A percentile compares a stretch with the other conserved stretches of the same genome.
These are phyloP conservation scores for Limnephilus auricula DNA, from an alignment of 2,888 invertebrate species.

Conservation along the genomic window DNA sequence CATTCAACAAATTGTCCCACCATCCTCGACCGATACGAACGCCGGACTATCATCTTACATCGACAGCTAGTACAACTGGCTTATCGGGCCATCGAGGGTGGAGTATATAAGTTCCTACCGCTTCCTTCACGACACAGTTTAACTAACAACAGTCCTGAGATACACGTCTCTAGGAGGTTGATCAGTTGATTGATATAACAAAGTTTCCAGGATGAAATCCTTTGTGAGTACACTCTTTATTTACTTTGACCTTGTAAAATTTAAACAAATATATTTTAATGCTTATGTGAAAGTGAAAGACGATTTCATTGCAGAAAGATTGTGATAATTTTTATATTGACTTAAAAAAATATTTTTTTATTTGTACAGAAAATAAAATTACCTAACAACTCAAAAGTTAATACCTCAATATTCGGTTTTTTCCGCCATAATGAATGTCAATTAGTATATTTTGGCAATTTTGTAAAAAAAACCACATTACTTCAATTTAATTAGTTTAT, in stretches of 20 bases:
- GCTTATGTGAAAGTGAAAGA: no score
- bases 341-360: no score
- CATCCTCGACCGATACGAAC: constrained; percentile 12
- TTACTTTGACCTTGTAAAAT: not conserved
- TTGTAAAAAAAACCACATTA: no score
- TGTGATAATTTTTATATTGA: no score
- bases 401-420: no score
- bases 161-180: constrained; percentile 42
- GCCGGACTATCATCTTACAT: not conserved
- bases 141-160: constrained; percentile 39
- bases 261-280: no score
- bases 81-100: not conserved
- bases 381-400: no score
- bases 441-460: no score
- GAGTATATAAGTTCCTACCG: constrained; percentile 14
- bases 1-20: not conserved
- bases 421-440: no score
- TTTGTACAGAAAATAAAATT: no score
- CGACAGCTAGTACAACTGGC: not conserved
- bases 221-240: constrained; percentile 1
- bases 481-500: no score
- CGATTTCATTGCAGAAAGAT: no score
- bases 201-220: constrained; percentile 27
- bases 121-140: constrained; percentile 36
- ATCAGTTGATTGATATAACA: not conserved